These are phyloP conservation scores for Oenanthe oenanthe DNA, from an alignment of 2,113 vertebrate species.

Conservation along the genomic window DNA sequence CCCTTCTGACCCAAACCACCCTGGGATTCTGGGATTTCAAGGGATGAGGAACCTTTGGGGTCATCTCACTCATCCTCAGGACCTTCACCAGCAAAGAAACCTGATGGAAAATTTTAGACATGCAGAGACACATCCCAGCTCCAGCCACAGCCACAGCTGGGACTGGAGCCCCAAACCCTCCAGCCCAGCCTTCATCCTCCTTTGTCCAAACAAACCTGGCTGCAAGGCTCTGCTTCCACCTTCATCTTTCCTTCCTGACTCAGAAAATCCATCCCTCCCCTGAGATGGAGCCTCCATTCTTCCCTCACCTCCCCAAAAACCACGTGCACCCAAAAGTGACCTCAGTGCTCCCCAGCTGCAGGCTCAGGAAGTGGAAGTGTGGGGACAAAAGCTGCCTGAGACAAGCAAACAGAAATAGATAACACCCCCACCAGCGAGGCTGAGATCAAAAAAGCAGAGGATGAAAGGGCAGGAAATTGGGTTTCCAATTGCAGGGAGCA, in stretches of 20 bases:
- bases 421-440: not conserved
- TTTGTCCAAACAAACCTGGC: not conserved
- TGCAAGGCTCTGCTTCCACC: not conserved
- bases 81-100: not conserved
- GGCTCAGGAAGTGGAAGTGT: constrained; percentile 35
- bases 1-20: not conserved
- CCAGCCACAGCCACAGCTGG: not conserved
- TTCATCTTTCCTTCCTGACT: constrained; percentile 18
- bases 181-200: not conserved
- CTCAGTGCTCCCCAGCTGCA: constrained; percentile 45
- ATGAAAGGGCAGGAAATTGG: constrained; percentile 55
- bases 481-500: constrained; percentile 23
- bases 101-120: not conserved
- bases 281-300: not conserved
- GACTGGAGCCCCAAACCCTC: not conserved
- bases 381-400: constrained; percentile 42
- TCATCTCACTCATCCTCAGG: not conserved
- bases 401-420: constrained; percentile 51
- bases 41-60: not conserved
- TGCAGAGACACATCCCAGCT: not conserved
- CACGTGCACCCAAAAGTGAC: not conserved
- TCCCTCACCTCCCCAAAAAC: not conserved
- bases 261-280: not conserved
- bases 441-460: constrained; percentile 29
- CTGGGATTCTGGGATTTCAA: not conserved